Percentiles rank a stretch among this genome's conserved stretches.
Conservation (phyloP, 2,888 invertebrate genomes). For the Julus scandinavius region DNA sequence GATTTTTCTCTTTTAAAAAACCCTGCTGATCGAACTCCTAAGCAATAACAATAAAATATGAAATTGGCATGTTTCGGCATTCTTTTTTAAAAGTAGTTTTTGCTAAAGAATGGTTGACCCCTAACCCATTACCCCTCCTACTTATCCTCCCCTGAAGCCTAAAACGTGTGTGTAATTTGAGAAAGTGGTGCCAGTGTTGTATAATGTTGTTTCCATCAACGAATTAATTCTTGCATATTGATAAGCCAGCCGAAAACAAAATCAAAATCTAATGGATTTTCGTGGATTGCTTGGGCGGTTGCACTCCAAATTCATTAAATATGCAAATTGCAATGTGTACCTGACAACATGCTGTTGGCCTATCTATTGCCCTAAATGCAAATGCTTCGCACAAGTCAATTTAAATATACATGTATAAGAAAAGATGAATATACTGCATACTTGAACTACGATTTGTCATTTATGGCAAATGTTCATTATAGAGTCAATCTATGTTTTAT, state of each 20-base stretch:
- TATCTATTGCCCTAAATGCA: background rate
- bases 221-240: constrained; percentile 27
- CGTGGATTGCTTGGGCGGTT: background rate
- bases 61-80: background rate
- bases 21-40: background rate
- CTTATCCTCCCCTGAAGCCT: background rate
- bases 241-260: background rate
- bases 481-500: too few relatives aligned
- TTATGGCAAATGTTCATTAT: too few relatives aligned
- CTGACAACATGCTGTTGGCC: background rate
- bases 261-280: constrained; percentile 10
- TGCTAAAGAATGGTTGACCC: background rate
- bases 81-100: background rate
- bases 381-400: background rate
- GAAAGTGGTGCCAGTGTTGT: background rate
- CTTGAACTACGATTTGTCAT: too few relatives aligned
- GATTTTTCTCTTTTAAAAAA: background rate
- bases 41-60: background rate
- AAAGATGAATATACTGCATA: too few relatives aligned
- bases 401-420: too few relatives aligned
- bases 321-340: constrained; percentile 2
- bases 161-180: background rate
- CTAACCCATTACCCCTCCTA: background rate
- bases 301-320: background rate
- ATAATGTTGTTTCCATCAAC: background rate